Conservation (phyloP, 2,113 vertebrate genomes). For the Labeo rohita region DNA sequence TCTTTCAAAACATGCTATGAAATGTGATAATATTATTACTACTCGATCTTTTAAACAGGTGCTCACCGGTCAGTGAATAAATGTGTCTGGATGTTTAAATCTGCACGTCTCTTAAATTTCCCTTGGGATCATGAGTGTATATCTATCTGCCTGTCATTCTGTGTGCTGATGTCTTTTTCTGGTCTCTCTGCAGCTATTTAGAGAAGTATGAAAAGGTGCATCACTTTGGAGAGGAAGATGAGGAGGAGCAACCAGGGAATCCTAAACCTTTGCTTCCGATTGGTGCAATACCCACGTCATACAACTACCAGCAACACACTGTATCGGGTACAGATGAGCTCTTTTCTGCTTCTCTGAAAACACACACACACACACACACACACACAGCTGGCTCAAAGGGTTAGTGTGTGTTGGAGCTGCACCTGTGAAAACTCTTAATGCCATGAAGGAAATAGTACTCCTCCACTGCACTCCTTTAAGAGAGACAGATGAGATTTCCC, state of each 20-base stretch:
- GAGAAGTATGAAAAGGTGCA: conserved; percentile 99
- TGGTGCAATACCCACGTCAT: conserved; percentile 97
- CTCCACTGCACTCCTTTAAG: neutral
- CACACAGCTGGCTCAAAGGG: neutral
- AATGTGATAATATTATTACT: neutral
- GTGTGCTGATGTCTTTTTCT: neutral
- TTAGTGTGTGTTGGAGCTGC: neutral
- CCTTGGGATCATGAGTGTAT: neutral
- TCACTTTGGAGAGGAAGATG: conserved; percentile 99
- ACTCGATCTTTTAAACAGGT: neutral
- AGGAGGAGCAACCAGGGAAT: conserved; percentile 95
- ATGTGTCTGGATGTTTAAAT: neutral
- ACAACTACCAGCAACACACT: conserved; percentile 99
- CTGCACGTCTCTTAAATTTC: neutral
- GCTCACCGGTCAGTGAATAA: neutral
- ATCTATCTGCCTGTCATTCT: neutral
- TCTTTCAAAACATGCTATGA: neutral
- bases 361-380: neutral
- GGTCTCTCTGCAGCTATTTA: conserved; percentile 84
- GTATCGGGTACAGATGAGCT: conserved; percentile 85
- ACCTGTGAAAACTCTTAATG: conserved; percentile 22
- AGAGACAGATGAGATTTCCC: neutral
- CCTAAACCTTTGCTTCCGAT: conserved; percentile 95
- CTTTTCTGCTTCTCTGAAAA: neutral
- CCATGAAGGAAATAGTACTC: neutral